These are phyloP conservation scores for Priocnemis perturbator DNA, from an alignment of 2,888 invertebrate genomes.

Conservation along the genomic window DNA sequence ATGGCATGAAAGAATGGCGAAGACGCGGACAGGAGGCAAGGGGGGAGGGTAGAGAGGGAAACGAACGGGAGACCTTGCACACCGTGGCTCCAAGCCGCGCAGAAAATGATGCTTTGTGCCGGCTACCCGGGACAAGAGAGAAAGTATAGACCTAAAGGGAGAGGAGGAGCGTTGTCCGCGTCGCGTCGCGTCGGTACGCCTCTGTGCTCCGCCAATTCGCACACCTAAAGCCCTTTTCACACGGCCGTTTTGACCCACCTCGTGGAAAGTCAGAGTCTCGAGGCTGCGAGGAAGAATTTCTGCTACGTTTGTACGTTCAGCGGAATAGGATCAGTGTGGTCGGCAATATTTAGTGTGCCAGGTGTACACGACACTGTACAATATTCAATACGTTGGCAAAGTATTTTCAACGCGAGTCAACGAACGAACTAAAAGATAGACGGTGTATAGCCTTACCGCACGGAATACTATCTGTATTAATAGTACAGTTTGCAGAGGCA, in stretches of 20 bases:
- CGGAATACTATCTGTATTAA: no score
- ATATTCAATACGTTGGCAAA: no score
- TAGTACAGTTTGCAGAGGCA: no score
- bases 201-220: conserved; percentile 46
- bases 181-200: conserved; percentile 47
- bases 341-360: no score
- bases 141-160: conserved; percentile 2
- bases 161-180: no score
- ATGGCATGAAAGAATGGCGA: background rate
- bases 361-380: no score
- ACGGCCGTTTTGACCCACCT: conserved; percentile 10
- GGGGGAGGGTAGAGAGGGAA: background rate
- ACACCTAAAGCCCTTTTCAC: conserved; percentile 44
- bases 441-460: no score
- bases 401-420: no score
- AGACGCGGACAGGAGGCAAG: background rate
- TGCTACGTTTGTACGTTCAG: background rate
- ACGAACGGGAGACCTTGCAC: conserved; percentile 56
- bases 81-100: conserved; percentile 10
- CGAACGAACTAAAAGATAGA: no score
- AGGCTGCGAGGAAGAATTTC: no score
- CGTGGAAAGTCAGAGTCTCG: no score
- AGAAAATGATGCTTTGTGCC: conserved; percentile 11
- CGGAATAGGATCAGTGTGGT: no score
- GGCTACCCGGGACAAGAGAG: conserved; percentile 6